phyloP scores from a whole-genome alignment of 2,113 vertebrate species.

The Orthochromis malagaraziensis region DNA sequence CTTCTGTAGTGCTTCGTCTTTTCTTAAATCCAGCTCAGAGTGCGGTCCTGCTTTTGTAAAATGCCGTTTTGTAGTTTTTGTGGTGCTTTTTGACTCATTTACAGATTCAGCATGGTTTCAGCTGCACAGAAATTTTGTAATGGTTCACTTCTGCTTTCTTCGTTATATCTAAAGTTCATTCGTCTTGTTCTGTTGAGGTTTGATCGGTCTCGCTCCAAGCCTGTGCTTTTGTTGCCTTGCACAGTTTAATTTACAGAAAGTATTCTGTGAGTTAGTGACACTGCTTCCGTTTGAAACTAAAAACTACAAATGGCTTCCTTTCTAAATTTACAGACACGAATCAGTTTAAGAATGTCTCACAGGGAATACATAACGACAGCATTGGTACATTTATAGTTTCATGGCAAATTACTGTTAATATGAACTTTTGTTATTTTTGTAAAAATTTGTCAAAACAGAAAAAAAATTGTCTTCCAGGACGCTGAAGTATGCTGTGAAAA shows the following conservation, averaged over 20 bases:
- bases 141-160: not conserved
- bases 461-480: slow-evolving; percentile 37
- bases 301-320: not conserved
- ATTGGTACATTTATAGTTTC: not conserved
- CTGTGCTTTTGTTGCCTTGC: not conserved
- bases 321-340: not conserved
- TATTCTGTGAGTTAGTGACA: not conserved
- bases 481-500: not conserved
- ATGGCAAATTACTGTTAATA: slow-evolving; percentile 34
- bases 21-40: not conserved
- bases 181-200: not conserved
- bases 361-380: not conserved
- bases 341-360: not conserved
- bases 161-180: not conserved
- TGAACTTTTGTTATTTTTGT: not conserved
- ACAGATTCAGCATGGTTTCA: not conserved
- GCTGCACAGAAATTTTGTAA: slow-evolving; percentile 2
- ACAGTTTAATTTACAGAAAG: not conserved
- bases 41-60: not conserved
- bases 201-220: not conserved
- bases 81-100: slow-evolving; percentile 4
- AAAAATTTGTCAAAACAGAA: not conserved
- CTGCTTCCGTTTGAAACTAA: not conserved
- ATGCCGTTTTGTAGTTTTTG: not conserved
- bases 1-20: not conserved